Evolutionary conservation across 2,797 vertebrate species (phyloP), one percentile per base, ranked within the genome.

Genomic region (Chelidonichthys spinosus): DNA sequence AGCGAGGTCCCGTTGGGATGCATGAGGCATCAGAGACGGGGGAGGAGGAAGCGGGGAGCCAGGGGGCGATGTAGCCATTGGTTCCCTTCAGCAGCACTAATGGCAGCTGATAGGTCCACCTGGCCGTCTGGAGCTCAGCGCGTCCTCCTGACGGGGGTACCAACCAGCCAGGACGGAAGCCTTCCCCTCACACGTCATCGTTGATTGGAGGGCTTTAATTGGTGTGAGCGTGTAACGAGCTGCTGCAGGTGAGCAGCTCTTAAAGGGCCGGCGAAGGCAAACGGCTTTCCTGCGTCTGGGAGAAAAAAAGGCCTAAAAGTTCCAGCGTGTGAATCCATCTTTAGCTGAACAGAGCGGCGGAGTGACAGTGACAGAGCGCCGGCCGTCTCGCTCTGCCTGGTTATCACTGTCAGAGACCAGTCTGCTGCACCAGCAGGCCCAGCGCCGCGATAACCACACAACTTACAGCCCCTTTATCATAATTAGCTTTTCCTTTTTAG

Each of bases 401-500:
- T 95, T 94, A 95, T 95, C 93, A 94, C 93, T 94, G 94, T 93
- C 94, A 91, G 83, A 78, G 85, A 90, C 84, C 89, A 89, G 92
- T 93, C 92, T 88, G 92, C 91, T 88, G 92, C 93, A 93, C 92
- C 92, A 93, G 92, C 93, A 92, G 92, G 90, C 93, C 92, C 89
- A 85, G 93, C 90, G 63, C 90, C 61, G 89, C 47, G 94, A 95
- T 95, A 95, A 95, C 93, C 92, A 93, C 92, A 94, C 94, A 94
- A 92, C 94, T 93, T 86, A 93, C 91, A 95, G 92, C 89, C 90
- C 90, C 93, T 95, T 95, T 95, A 95, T 95, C 95, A 95, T 95
- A 95, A 95, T 95, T 95, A 95, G 92, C 93, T 94, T 94, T 95
- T 94, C 92, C 92, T 92, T 93, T 95, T 94, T 92, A 91, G 91